Conservation (phyloP, 2,797 vertebrate genomes). For the Phrynocephalus guinanensis region DNA sequence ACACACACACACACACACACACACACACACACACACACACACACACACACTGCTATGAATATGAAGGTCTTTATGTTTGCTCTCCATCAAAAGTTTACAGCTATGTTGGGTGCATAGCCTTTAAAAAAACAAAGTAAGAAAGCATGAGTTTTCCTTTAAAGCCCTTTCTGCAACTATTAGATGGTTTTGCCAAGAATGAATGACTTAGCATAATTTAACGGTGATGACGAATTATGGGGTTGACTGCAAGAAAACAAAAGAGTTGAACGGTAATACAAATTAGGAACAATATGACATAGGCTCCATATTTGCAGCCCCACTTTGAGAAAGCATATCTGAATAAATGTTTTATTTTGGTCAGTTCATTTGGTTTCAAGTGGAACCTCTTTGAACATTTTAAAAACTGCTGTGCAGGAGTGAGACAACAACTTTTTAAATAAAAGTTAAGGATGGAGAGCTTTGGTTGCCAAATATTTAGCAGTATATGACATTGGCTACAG, state of each 20-base stretch:
- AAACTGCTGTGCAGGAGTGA: not conserved
- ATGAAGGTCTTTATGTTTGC: slow-evolving; percentile 26
- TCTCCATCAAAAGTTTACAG: slow-evolving; percentile 18
- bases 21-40: no score
- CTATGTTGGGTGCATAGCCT: not conserved
- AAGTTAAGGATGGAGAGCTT: not conserved
- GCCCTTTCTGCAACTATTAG: slow-evolving; percentile 14
- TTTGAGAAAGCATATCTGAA: not conserved
- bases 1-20: slow-evolving; percentile 5
- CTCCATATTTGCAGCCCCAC: not conserved
- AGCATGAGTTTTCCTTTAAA: slow-evolving; percentile 18
- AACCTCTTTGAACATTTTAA: not conserved
- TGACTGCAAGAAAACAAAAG: slow-evolving; percentile 20
- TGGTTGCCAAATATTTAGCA: not conserved
- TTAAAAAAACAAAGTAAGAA: no score
- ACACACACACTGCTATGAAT: slow-evolving; percentile 26
- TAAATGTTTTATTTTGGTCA: not conserved
- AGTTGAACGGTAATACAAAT: no score
- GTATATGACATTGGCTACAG: not conserved
- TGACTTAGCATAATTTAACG: not conserved
- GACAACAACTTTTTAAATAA: not conserved
- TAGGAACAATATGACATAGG: no score
- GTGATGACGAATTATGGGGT: slow-evolving; percentile 8
- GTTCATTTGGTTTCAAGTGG: not conserved
- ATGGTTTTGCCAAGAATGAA: slow-evolving; percentile 2